Base-by-base conservation (phyloP, 2,113 vertebrate species). In the Harpagus bidentatus region DNA sequence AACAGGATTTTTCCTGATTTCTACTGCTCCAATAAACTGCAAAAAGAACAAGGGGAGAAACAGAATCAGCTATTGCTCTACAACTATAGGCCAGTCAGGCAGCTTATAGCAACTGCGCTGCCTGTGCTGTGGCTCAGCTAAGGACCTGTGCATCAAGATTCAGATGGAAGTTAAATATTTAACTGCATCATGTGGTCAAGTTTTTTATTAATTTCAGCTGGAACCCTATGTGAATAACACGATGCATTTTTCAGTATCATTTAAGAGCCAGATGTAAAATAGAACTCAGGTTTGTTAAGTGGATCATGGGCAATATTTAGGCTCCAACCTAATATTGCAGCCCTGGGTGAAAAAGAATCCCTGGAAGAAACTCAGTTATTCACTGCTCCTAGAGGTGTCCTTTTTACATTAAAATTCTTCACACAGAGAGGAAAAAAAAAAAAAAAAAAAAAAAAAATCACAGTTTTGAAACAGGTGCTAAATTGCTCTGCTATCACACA, bases 391-490 rank as follows among this genome's bases (percentile, higher is more conserved):
- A 61, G 29, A 67, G 47, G 16, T 72, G 58, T 59, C 61, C 20
- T 85, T 90, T 79, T 21, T 43, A 47, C 47, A 82, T 79, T 84
- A 67, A 70, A 79, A 82, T 82, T 91, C 70, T 19, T 79, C 70
- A 63, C 36, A 50, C 9, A 34, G 5, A 4, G 1, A 6, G 23
- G 19, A 4, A 1, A 2, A 1, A 18, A 12, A 47, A 48, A 80
- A 42, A 47, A 4, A 47, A 4, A 6, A 2, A 2, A 1, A 19
- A 13, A 34, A 40, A 84, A 36, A 48, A 4, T 2, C 4, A 5
- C 11, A 17, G 14, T 74, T 90, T 85, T 67, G 50, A 85, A 91
- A 55, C 73, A 82, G 59, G 65, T 85, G 88, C 8, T 79, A 67
- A 94, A 91, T 65, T 79, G 52, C 66, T 90, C 11, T 74, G 56